Percentiles rank a stretch among this genome's conserved stretches.
These are phyloP conservation scores for Gymnorhina tibicen DNA, from an alignment of 2,113 vertebrate genomes.

Conservation along the genomic window DNA sequence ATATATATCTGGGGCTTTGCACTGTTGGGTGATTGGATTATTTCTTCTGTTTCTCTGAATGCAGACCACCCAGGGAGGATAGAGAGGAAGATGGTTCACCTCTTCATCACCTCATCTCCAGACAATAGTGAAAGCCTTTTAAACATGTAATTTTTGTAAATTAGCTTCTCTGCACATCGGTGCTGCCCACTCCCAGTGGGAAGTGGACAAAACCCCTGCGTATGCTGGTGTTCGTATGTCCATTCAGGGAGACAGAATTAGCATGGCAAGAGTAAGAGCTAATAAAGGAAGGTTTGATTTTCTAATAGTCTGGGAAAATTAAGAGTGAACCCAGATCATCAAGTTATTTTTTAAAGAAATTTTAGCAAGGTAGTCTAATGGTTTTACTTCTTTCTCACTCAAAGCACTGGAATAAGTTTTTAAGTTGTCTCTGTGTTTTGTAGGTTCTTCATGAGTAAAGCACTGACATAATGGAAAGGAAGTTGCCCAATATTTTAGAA, in stretches of 20 bases:
- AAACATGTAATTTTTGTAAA: background rate
- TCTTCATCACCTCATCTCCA: background rate
- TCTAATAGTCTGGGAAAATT: background rate
- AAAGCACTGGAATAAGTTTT: background rate
- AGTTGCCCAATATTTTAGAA: constrained; percentile 74
- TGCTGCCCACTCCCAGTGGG: background rate
- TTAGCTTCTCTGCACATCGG: background rate
- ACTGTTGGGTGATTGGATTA: background rate
- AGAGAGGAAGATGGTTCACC: background rate
- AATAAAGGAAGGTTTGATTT: background rate
- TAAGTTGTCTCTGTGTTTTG: background rate
- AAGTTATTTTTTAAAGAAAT: background rate
- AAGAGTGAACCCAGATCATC: background rate
- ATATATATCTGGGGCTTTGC: background rate
- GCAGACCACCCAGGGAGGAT: background rate
- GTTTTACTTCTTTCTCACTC: background rate
- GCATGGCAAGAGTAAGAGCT: background rate
- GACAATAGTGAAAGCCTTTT: background rate
- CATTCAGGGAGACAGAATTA: background rate
- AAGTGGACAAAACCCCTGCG: background rate
- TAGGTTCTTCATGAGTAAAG: constrained; percentile 73
- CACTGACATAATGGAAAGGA: constrained; percentile 68
- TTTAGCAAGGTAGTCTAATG: background rate
- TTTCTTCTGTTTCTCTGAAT: background rate
- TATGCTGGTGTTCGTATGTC: background rate